Evolutionary conservation across 2,888 invertebrate genomes (phyloP).

Genomic region (Psylliodes chrysocephalus): DNA sequence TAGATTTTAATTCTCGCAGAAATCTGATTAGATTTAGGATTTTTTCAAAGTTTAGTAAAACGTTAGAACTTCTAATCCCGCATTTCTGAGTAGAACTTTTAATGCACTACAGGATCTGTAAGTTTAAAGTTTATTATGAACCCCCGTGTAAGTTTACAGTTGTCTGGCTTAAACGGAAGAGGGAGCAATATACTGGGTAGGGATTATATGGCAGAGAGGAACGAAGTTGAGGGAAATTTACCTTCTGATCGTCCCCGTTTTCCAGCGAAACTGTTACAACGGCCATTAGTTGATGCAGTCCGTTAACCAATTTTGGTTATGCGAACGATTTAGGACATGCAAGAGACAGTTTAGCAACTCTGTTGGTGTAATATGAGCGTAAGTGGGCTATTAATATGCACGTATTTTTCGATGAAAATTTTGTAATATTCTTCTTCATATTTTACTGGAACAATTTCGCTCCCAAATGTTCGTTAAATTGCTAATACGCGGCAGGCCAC

Average conservation of each 20-base stretch:
- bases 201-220: slow-evolving; percentile 20
- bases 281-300: slow-evolving; percentile 22
- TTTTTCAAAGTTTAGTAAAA: not conserved
- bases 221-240: slow-evolving; percentile 27
- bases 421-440: too few species aligned
- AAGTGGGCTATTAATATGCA: not conserved
- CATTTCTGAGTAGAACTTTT: not conserved
- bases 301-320: slow-evolving; percentile 25
- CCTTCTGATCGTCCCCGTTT: slow-evolving; percentile 22
- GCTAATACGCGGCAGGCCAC: too few species aligned
- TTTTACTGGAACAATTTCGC: too few species aligned
- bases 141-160: slow-evolving; percentile 12
- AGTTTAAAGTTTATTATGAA: slow-evolving; percentile 22
- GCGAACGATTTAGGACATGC: slow-evolving; percentile 7
- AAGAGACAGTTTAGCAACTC: slow-evolving; percentile 5
- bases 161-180: slow-evolving; percentile 22
- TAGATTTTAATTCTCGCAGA: too few species aligned
- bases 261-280: slow-evolving; percentile 15
- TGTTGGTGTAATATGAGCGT: not conserved
- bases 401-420: slow-evolving; percentile 4
- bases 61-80: not conserved
- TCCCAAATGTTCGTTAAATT: too few species aligned
- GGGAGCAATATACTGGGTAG: slow-evolving; percentile 14
- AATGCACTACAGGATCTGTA: slow-evolving; percentile 7
- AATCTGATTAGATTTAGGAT: not conserved